Conservation (phyloP, 1,140 invertebrate species). For the Venturia canescens region DNA sequence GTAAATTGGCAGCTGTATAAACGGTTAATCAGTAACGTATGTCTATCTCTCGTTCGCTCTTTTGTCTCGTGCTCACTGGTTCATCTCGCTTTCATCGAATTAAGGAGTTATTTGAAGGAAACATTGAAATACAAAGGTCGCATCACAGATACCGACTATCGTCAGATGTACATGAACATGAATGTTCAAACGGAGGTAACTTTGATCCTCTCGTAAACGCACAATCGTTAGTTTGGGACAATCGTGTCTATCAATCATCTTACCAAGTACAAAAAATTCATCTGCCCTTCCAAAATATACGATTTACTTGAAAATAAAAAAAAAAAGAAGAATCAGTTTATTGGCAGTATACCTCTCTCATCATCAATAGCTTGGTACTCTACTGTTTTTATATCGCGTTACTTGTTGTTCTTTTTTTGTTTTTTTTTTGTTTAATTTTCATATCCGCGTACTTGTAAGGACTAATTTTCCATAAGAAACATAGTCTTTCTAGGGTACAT, state of each 20-base stretch:
- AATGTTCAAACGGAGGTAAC: constrained; percentile 1
- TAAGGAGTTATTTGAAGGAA: constrained; percentile 36
- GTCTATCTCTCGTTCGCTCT: too few species aligned
- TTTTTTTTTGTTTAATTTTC: neutral
- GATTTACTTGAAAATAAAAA: constrained; percentile 11
- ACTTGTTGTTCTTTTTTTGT: constrained; percentile 19
- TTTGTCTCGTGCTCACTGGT: too few species aligned
- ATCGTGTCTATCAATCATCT: constrained; percentile 1
- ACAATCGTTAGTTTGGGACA: constrained; percentile 16
- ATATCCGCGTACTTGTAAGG: constrained; percentile 16
- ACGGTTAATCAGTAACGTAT: neutral
- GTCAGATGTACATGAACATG: neutral
- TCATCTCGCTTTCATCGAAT: constrained; percentile 3
- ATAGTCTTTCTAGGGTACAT: constrained; percentile 65
- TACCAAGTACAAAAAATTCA: constrained; percentile 36
- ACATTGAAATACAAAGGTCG: constrained; percentile 33
- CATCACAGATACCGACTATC: constrained; percentile 27
- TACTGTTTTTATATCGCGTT: neutral
- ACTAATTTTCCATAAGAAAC: constrained; percentile 55
- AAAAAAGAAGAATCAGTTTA: neutral
- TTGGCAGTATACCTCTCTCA: constrained; percentile 40
- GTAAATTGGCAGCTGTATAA: constrained; percentile 3
- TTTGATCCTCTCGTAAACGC: constrained; percentile 27
- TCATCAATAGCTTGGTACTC: constrained; percentile 23
- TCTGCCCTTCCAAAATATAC: constrained; percentile 16